These are phyloP conservation scores for Brachymystax lenok DNA, from an alignment of 2,797 vertebrate species.

Conservation along the genomic window DNA sequence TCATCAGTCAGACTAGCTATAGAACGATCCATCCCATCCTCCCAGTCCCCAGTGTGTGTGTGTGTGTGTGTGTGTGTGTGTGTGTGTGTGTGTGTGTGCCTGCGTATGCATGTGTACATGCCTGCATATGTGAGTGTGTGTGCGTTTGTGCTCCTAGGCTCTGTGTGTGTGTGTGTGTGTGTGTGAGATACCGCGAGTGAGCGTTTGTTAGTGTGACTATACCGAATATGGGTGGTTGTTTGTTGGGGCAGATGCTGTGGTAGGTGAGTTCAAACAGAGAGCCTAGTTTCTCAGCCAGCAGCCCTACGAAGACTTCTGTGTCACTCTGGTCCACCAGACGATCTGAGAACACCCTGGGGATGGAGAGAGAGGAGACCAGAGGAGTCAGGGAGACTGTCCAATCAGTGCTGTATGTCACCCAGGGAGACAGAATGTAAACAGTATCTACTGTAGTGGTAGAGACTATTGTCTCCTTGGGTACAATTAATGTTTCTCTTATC, in stretches of 20 bases:
- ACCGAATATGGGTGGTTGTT: conserved; percentile 85
- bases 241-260: conserved; percentile 85
- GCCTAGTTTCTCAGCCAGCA: conserved; percentile 82
- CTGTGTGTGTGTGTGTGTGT: neutral
- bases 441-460: no score
- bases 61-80: conserved; percentile 2
- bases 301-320: conserved; percentile 74
- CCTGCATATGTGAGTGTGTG: neutral
- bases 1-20: conserved; percentile 5
- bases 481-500: no score
- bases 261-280: conserved; percentile 82
- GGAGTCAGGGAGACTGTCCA: neutral
- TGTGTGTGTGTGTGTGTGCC: neutral
- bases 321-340: conserved; percentile 82
- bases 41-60: neutral
- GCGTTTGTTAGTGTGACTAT: conserved; percentile 18
- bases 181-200: neutral
- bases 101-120: neutral
- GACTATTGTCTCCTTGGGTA: no score
- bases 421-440: no score
- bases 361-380: conserved; percentile 32
- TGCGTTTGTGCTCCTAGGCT: neutral
- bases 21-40: neutral
- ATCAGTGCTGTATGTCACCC: neutral
- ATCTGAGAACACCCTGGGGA: conserved; percentile 87